These are phyloP conservation scores for Lycaon pictus DNA, from an alignment of 2,113 vertebrate species.

Conservation along the genomic window DNA sequence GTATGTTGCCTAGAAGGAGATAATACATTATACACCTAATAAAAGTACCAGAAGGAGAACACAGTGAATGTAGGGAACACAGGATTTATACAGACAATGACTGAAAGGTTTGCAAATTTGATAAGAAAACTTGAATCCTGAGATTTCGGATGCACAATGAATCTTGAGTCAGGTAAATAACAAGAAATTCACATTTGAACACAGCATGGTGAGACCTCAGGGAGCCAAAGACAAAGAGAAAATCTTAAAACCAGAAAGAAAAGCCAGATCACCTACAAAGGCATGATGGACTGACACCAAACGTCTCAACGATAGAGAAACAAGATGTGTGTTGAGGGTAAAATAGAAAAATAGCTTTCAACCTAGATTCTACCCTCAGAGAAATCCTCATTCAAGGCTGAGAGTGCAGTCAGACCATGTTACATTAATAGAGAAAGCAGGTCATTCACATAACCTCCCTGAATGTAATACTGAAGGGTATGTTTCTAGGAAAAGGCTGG, in stretches of 20 bases:
- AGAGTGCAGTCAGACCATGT: neutral
- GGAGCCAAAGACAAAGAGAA: neutral
- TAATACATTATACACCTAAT: no score
- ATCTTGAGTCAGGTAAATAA: neutral
- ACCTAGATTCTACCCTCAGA: neutral
- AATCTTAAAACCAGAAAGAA: conserved; percentile 22
- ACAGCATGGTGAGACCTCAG: neutral
- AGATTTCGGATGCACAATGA: neutral
- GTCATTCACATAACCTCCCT: neutral
- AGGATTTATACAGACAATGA: neutral
- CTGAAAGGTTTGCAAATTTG: neutral
- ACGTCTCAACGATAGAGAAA: neutral
- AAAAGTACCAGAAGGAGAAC: neutral
- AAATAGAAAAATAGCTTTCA: neutral
- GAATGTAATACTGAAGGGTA: neutral
- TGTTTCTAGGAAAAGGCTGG: conserved; percentile 16
- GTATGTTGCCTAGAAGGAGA: neutral
- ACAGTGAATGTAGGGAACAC: neutral
- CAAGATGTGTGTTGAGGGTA: neutral
- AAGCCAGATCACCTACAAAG: neutral
- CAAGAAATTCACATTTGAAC: conserved; percentile 2
- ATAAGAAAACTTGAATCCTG: neutral
- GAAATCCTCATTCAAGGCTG: neutral
- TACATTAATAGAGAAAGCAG: neutral
- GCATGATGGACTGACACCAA: neutral